phyloP scores from a whole-genome alignment of 64 coral and sea anemone genomes.

The Pocillopora damicornis region DNA sequence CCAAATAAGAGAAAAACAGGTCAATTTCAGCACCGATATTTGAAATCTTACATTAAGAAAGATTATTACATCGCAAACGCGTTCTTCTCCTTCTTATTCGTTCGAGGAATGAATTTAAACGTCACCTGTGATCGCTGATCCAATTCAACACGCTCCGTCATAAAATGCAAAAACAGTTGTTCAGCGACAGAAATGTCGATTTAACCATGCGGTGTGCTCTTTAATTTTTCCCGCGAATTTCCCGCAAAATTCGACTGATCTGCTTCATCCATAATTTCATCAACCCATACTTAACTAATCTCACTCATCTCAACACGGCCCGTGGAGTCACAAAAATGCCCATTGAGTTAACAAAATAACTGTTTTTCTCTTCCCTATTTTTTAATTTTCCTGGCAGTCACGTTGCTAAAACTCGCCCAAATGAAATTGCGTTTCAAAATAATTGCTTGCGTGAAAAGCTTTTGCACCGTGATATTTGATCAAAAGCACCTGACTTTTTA shows the following conservation, averaged over 20 bases:
- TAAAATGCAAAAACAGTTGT: background rate
- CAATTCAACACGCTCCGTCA: background rate
- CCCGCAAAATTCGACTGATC: background rate
- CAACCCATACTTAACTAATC: background rate
- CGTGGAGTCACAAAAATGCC: background rate
- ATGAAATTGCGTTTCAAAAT: background rate
- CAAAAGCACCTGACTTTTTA: conserved; percentile 34
- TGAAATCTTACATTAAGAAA: background rate
- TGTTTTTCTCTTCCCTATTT: background rate
- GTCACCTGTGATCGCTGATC: background rate
- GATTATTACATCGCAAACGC: background rate
- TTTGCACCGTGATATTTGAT: conserved; percentile 24
- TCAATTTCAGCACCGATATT: background rate
- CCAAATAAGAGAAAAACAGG: background rate
- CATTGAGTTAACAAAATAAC: background rate
- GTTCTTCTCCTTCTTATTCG: background rate
- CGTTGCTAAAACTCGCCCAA: background rate
- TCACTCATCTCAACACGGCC: background rate
- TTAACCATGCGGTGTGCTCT: background rate
- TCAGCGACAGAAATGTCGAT: background rate
- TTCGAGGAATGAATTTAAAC: background rate
- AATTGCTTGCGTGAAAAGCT: conserved; percentile 10
- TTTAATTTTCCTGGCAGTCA: background rate
- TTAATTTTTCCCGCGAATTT: conserved; percentile 29
- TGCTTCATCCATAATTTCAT: background rate